phyloP scores from a whole-genome alignment of 35 echinoderm and acorn worm species.

The Ptychodera flava region DNA sequence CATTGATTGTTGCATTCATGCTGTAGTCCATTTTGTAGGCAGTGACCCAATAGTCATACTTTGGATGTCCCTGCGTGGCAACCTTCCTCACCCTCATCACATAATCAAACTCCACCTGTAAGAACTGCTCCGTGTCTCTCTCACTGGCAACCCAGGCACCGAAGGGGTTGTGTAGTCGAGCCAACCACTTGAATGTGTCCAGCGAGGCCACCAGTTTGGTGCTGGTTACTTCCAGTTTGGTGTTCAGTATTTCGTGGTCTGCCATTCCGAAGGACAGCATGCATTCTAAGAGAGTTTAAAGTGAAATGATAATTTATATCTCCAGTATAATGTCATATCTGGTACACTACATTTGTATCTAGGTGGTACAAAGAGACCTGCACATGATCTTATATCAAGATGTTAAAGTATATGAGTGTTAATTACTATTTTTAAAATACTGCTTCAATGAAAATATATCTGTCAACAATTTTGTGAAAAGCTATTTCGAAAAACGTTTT shows the following conservation, averaged over 20 bases:
- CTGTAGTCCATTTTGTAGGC: slow-evolving; percentile 57
- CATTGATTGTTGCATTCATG: slow-evolving; percentile 53
- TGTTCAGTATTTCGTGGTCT: slow-evolving; percentile 62
- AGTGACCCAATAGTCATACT: slow-evolving; percentile 59
- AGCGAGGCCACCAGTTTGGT: slow-evolving; percentile 57
- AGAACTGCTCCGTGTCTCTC: slow-evolving; percentile 45
- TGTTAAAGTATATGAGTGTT: too few species aligned
- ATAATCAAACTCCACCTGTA: slow-evolving; percentile 75
- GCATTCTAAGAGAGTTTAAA: slow-evolving; percentile 43
- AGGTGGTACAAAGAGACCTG: too few species aligned
- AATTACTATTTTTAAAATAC: too few species aligned
- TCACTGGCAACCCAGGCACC: slow-evolving; percentile 78
- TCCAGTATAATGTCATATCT: too few species aligned
- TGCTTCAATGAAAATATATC: too few species aligned
- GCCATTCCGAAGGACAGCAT: slow-evolving; percentile 76
- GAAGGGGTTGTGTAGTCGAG: slow-evolving; percentile 48
- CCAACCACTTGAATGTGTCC: slow-evolving; percentile 86
- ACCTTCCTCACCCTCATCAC: slow-evolving; percentile 83
- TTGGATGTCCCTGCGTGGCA: slow-evolving; percentile 75
- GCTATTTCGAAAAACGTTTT: too few species aligned
- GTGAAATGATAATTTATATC: too few species aligned
- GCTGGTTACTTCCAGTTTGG: slow-evolving; percentile 55
- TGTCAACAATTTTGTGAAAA: too few species aligned
- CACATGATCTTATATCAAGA: too few species aligned
- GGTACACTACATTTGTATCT: too few species aligned